Percentiles rank a stretch among this genome's conserved stretches.
phyloP scores from a whole-genome alignment of 2,113 vertebrate species.

The Asarcornis scutulata region DNA sequence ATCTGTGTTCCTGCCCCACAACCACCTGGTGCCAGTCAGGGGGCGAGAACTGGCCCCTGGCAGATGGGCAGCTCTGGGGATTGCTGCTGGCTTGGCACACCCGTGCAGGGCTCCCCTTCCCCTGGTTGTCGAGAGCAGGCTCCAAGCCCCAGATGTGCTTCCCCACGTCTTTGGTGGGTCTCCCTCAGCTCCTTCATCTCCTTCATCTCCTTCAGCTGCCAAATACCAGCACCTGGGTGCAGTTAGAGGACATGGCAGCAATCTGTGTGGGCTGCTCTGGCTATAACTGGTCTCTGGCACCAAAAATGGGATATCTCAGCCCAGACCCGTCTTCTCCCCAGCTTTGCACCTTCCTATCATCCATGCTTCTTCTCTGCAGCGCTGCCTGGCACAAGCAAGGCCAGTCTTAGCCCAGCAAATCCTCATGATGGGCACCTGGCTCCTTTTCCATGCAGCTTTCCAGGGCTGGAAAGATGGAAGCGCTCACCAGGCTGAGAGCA shows the following conservation, averaged over 20 bases:
- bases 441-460: not conserved
- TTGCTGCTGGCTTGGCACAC: not conserved
- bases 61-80: not conserved
- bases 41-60: not conserved
- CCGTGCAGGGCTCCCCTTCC: not conserved
- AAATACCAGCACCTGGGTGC: not conserved
- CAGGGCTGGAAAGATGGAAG: not conserved
- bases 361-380: not conserved
- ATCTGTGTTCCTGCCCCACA: conserved; percentile 25
- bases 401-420: not conserved
- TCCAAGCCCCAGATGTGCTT: not conserved
- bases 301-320: not conserved
- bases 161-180: accelerated
- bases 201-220: not conserved
- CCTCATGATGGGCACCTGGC: not conserved
- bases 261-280: not conserved
- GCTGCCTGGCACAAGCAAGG: not conserved
- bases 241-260: not conserved
- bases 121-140: not conserved
- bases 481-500: conserved; percentile 12
- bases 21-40: conserved; percentile 8
- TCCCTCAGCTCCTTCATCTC: not conserved
- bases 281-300: not conserved
- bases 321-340: not conserved
- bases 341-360: not conserved